Percentiles rank a stretch among this genome's conserved stretches.
Evolutionary conservation across 2,888 invertebrate species (phyloP).

Genomic region (Athalia circularis): DNA sequence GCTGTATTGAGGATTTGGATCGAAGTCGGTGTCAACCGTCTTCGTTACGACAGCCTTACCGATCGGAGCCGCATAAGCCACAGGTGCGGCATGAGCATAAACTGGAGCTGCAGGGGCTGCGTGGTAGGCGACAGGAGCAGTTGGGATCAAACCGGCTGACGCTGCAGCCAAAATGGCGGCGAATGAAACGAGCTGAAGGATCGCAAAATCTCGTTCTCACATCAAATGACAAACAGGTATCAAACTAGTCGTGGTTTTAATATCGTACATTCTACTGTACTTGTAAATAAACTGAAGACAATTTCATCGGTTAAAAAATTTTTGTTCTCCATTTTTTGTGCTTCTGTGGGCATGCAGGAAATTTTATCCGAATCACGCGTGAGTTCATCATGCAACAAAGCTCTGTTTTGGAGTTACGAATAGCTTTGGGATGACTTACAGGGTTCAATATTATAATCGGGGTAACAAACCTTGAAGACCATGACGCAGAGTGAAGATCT

Average conservation of each 20-base stretch:
- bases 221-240: neutral
- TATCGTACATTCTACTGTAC: too few relatives aligned
- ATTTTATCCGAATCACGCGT: too few relatives aligned
- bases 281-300: too few relatives aligned
- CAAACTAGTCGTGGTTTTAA: too few relatives aligned
- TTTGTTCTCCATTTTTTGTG: neutral
- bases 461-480: conserved; percentile 31
- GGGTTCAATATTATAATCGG: too few relatives aligned
- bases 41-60: conserved; percentile 58
- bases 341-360: too few relatives aligned
- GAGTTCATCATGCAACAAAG: too few relatives aligned
- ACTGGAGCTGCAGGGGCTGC: conserved; percentile 47
- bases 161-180: conserved; percentile 74
- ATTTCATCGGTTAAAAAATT: neutral
- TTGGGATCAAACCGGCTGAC: conserved; percentile 75
- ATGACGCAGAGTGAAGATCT: neutral
- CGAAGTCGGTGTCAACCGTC: conserved; percentile 59
- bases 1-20: conserved; percentile 64
- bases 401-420: too few relatives aligned
- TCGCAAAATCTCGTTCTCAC: neutral
- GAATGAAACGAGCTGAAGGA: conserved; percentile 73
- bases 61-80: conserved; percentile 77
- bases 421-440: too few relatives aligned
- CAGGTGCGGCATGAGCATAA: conserved; percentile 66
- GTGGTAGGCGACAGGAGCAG: conserved; percentile 52